A percentile compares a stretch with the other conserved stretches of the same genome.
These are phyloP conservation scores for Pseudobourletiella spinata DNA, from an alignment of 1,140 invertebrate species.

Conservation along the genomic window DNA sequence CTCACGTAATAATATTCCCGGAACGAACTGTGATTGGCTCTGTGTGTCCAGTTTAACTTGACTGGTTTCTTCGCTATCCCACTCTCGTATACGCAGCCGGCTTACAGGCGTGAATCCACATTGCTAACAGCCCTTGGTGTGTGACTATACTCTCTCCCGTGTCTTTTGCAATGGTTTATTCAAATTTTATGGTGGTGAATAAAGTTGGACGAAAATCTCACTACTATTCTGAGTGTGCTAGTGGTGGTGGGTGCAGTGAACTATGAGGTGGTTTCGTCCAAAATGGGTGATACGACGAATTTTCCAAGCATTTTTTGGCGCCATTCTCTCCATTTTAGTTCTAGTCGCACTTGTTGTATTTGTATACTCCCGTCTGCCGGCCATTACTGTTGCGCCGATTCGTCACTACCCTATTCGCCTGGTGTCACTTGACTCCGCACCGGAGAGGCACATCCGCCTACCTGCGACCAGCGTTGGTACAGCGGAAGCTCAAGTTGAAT, in stretches of 20 bases:
- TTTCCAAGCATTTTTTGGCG: slow-evolving; percentile 28
- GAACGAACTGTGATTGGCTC: too few relatives aligned
- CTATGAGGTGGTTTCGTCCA: slow-evolving; percentile 27
- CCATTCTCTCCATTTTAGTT: slow-evolving; percentile 24
- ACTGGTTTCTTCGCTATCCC: too few relatives aligned
- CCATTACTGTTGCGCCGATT: neutral
- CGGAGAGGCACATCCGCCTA: neutral
- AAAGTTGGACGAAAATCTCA: neutral
- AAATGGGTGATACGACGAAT: slow-evolving; percentile 30
- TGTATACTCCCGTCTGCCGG: slow-evolving; percentile 16
- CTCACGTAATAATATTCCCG: too few relatives aligned
- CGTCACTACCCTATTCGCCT: slow-evolving; percentile 9
- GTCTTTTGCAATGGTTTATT: neutral
- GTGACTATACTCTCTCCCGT: too few relatives aligned
- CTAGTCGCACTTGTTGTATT: slow-evolving; percentile 18
- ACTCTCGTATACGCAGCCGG: too few relatives aligned
- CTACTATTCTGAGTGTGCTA: neutral
- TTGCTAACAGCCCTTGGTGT: too few relatives aligned
- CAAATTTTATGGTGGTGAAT: neutral
- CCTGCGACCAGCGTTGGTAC: too few relatives aligned
- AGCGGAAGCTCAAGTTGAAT: too few relatives aligned
- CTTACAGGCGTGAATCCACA: too few relatives aligned
- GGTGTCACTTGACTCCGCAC: slow-evolving; percentile 4
- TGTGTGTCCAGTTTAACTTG: too few relatives aligned
- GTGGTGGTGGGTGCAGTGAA: slow-evolving; percentile 6